These are phyloP conservation scores for Psittacula cyanocephala DNA, from an alignment of 2,113 vertebrate genomes.

Conservation along the genomic window DNA sequence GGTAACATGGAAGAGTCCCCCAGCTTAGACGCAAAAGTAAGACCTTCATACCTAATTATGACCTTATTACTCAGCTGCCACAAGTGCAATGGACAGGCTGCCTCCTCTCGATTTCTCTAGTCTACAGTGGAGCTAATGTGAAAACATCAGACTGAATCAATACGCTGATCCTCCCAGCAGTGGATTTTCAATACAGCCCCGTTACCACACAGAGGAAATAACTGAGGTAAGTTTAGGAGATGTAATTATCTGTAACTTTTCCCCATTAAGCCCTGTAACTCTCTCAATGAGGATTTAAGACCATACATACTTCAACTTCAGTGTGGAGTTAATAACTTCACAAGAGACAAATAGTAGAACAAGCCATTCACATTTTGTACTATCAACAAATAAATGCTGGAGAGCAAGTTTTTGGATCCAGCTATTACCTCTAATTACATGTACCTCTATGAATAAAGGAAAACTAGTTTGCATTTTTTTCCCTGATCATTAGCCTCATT, in stretches of 20 bases:
- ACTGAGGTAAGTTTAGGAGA: neutral
- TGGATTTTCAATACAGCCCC: neutral
- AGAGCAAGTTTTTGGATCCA: constrained; percentile 39
- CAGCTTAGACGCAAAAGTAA: neutral
- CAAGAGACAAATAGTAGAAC: neutral
- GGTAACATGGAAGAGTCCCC: neutral
- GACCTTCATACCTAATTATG: fast-evolving
- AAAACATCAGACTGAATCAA: neutral
- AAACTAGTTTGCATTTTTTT: constrained; percentile 44
- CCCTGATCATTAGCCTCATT: constrained; percentile 7
- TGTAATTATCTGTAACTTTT: constrained; percentile 29
- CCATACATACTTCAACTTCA: neutral
- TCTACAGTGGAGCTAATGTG: neutral
- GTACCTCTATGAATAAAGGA: constrained; percentile 23
- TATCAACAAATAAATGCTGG: constrained; percentile 24
- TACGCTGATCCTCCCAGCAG: neutral
- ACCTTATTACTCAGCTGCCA: neutral
- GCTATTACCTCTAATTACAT: constrained; percentile 51
- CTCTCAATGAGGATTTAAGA: neutral
- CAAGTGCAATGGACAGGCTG: neutral
- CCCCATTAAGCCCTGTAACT: neutral
- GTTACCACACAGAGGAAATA: neutral
- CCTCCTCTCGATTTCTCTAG: neutral
- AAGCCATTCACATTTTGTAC: neutral
- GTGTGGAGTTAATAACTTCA: constrained; percentile 38